A percentile compares a stretch with the other conserved stretches of the same genome.
Conservation (phyloP, 2,113 vertebrate genomes). For the Pygoscelis adeliae region DNA sequence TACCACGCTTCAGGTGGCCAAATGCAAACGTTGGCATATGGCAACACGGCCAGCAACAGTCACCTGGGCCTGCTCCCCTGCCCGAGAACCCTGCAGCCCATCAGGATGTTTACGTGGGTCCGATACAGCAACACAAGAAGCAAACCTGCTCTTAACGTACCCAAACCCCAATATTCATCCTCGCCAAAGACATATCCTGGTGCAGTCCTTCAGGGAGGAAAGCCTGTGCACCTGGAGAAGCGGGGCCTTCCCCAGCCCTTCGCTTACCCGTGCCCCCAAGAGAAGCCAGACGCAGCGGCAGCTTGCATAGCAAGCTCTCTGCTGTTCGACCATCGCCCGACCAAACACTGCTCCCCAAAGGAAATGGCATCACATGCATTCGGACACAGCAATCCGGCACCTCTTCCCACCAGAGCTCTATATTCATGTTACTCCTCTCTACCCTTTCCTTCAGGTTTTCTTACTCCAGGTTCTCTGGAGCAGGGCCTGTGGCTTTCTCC, state of each 20-base stretch:
- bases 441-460: neutral
- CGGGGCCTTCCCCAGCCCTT: neutral
- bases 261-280: accelerated
- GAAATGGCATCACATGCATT: accelerated
- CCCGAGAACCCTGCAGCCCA: neutral
- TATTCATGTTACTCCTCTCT: neutral
- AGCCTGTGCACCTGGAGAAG: neutral
- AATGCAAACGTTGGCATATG: neutral
- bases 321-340: neutral
- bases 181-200: neutral
- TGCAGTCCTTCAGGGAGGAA: neutral
- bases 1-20: neutral
- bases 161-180: neutral
- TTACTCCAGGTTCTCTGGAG: neutral
- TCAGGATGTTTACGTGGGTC: neutral
- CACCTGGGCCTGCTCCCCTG: neutral
- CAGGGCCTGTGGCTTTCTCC: neutral
- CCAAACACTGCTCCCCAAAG: neutral
- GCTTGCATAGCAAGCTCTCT: neutral
- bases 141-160: neutral
- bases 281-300: accelerated
- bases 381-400: neutral
- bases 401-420: neutral
- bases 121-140: neutral
- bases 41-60: neutral